Percentiles rank a stretch among this genome's conserved stretches.
Evolutionary conservation across 1,140 invertebrate genomes (phyloP).

Genomic region (Listronotus bonariensis): DNA sequence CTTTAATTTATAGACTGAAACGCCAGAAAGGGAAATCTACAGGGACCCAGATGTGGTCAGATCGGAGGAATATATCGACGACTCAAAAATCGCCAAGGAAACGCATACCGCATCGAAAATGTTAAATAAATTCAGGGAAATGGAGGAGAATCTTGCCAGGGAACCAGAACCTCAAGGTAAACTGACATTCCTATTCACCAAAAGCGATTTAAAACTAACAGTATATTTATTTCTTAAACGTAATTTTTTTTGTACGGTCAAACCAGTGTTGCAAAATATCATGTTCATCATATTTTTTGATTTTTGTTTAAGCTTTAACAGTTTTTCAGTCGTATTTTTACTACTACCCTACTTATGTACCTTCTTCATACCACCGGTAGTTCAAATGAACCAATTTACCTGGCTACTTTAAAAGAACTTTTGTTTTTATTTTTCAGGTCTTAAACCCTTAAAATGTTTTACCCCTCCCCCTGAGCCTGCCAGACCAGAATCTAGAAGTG

Average conservation of each 20-base stretch:
- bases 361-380: neutral
- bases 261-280: too few species aligned
- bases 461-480: conserved; percentile 76
- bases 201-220: too few species aligned
- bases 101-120: conserved; percentile 77
- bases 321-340: too few species aligned
- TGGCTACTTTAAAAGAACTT: neutral
- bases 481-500: conserved; percentile 59
- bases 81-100: conserved; percentile 64
- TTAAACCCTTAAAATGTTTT: conserved; percentile 77
- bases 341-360: too few species aligned
- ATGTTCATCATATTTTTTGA: too few species aligned
- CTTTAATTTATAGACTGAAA: conserved; percentile 58
- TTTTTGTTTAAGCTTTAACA: too few species aligned
- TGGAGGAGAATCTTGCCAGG: conserved; percentile 73
- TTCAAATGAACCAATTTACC: too few species aligned
- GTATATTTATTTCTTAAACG: too few species aligned
- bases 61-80: conserved; percentile 64
- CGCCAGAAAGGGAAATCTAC: conserved; percentile 71
- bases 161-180: conserved; percentile 63
- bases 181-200: too few species aligned
- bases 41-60: conserved; percentile 76
- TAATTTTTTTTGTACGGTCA: too few species aligned
- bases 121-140: conserved; percentile 83
- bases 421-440: conserved; percentile 56